Base-by-base conservation (phyloP, 1,140 invertebrate genomes). In the Bombyx mandarina region DNA sequence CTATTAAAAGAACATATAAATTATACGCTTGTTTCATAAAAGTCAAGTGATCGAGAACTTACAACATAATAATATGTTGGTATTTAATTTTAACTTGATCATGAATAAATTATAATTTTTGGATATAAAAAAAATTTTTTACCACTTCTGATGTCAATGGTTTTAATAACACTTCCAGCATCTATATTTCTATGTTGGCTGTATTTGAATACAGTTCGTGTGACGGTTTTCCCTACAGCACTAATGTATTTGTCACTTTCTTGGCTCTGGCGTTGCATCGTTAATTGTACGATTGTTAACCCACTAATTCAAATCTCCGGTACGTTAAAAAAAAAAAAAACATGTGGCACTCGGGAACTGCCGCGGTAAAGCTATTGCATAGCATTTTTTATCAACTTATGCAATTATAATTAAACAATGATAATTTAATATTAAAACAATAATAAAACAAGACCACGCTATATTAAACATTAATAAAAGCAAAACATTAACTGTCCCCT, bases 171-270 rank as follows among this genome's bases (percentile, higher is more conserved):
- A 43, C 44, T 22, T 54, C 53, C 53, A 54, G 53, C 9, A n/a
- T n/a, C 8, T 56, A 35, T 56, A 48, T 12, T 12, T 56, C 45
- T 7, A 12, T 9, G 46, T 7, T 54, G 49, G 62, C 66, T 81
- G 76, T 81, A 83, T 83, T 82, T 82, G 76, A 86, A 67, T 77
- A 78, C 74, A 83, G 83, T 74, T 76, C 73, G 80, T 79, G 75
- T 81, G 79, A 83, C 75, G 74, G 67, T 82, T 86, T 85, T 83
- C 79, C 79, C 78, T 81, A 77, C 73, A 73, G 75, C 76, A 71
- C 76, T 82, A 86, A 82, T 86, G 79, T 75, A 82, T 81, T 18
- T 81, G 78, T 82, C 79, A 70, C 82, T 86, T 86, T 86, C 82
- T 78, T 80, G 67, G 54, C 71, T 75, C 68, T 72, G 66, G 70